Evolutionary conservation across 2,113 vertebrate genomes (phyloP).

Genomic region (Phoenicopterus ruber): DNA sequence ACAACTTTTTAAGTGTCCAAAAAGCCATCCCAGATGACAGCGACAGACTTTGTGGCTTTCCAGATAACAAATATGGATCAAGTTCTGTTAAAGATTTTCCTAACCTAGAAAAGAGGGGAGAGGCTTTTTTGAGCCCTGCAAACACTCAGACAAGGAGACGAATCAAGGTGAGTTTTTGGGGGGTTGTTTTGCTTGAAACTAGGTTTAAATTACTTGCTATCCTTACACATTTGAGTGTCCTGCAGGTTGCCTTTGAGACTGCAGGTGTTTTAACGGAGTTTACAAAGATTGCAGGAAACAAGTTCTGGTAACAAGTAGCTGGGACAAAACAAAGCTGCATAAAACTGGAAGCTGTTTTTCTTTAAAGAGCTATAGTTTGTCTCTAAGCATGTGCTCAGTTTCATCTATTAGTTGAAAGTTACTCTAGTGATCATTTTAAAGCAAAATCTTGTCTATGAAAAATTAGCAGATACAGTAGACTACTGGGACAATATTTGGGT

Average conservation of each 20-base stretch:
- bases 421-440: neutral
- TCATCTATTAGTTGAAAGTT: neutral
- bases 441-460: neutral
- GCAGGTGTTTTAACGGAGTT: neutral
- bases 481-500: neutral
- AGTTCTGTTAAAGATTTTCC: neutral
- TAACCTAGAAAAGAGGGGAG: no score
- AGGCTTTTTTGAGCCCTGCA: neutral
- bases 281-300: neutral
- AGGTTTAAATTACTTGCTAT: neutral
- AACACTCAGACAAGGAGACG: neutral
- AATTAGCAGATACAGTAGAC: neutral
- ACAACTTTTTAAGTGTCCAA: fast-evolving
- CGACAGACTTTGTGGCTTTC: neutral
- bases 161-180: neutral
- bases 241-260: neutral
- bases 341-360: neutral
- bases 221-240: neutral
- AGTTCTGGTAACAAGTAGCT: neutral
- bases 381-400: neutral
- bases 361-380: neutral
- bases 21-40: neutral
- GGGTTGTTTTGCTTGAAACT: neutral
- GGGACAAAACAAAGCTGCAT: neutral
- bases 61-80: neutral